Conservation (phyloP, 2,888 invertebrate genomes). For the Pheosia tremula region DNA sequence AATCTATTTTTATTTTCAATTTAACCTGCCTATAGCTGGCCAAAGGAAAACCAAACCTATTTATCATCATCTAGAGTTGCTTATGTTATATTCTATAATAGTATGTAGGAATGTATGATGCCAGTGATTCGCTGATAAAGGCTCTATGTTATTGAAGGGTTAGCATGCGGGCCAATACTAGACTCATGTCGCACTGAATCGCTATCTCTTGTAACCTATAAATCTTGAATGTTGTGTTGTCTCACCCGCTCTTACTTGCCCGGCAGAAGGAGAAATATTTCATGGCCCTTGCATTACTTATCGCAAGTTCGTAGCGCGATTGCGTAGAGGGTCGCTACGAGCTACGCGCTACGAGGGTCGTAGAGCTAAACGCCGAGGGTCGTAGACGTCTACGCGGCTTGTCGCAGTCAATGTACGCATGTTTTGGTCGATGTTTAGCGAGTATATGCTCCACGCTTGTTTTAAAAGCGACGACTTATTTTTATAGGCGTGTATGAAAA, state of each 20-base stretch:
- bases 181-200: no score
- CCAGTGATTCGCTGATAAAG: no score
- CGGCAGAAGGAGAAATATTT: background rate
- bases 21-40: no score
- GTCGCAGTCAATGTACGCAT: constrained; percentile 15
- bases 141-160: no score
- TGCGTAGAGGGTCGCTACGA: constrained; percentile 37
- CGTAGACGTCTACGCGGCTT: constrained; percentile 15
- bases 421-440: background rate
- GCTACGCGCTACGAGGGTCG: constrained; percentile 39
- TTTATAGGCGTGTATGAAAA: no score
- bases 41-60: no score
- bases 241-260: background rate
- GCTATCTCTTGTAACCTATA: no score
- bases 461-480: no score
- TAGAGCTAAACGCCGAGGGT: constrained; percentile 28
- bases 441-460: background rate
- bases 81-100: background rate
- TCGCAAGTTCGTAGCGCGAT: constrained; percentile 29
- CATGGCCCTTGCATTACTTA: constrained; percentile 12
- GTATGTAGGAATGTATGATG: no score
- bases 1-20: no score
- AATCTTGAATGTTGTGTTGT: no score
- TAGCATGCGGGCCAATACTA: no score
- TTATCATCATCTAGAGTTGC: background rate